phyloP scores from a whole-genome alignment of 2,888 invertebrate species.

The Lochmaea capreae region DNA sequence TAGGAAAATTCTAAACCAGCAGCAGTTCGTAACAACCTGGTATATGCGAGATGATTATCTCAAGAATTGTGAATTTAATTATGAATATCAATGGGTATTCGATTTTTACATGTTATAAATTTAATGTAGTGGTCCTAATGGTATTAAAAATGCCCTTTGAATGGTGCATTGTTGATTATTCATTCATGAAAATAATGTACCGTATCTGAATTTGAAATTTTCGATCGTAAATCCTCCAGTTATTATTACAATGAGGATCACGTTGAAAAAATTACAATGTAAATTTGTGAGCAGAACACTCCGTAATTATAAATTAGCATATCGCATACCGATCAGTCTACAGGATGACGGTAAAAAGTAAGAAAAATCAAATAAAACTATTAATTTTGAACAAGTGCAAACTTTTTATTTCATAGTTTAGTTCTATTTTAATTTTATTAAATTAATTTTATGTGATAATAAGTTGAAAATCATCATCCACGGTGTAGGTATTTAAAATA shows the following conservation, averaged over 20 bases:
- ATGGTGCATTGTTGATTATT: slow-evolving; percentile 14
- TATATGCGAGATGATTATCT: too few relatives aligned
- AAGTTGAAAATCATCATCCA: too few relatives aligned
- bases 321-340: neutral
- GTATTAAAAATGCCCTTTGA: neutral
- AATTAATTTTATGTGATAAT: too few relatives aligned
- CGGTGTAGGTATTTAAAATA: neutral
- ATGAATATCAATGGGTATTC: too few relatives aligned
- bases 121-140: neutral
- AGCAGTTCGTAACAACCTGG: too few relatives aligned
- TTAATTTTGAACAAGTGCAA: neutral
- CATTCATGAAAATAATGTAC: slow-evolving; percentile 20
- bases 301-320: slow-evolving; percentile 13
- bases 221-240: slow-evolving; percentile 6
- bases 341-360: neutral
- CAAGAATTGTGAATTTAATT: too few relatives aligned
- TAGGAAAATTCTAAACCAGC: too few relatives aligned
- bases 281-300: slow-evolving; percentile 11
- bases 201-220: slow-evolving; percentile 17
- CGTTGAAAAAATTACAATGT: slow-evolving; percentile 18
- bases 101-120: neutral
- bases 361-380: neutral
- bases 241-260: slow-evolving; percentile 15
- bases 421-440: neutral
- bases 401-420: too few relatives aligned